A percentile compares a stretch with the other conserved stretches of the same genome.
These are phyloP conservation scores for Rattus rattus DNA, from an alignment of 2,113 vertebrate species.

Conservation along the genomic window DNA sequence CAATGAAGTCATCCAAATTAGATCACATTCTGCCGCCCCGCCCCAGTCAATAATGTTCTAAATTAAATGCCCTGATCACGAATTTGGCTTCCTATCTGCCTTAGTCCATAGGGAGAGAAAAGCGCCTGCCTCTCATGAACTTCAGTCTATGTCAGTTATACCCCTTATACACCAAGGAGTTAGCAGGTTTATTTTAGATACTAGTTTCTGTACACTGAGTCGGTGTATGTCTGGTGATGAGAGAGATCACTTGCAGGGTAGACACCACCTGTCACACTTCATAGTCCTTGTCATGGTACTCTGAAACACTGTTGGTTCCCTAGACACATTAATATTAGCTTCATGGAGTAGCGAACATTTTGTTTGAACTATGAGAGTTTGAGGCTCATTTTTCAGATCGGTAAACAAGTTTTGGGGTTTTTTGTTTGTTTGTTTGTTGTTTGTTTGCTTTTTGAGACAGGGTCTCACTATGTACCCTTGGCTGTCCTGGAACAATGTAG, in stretches of 20 bases:
- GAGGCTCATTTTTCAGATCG: not conserved
- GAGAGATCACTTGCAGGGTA: not conserved
- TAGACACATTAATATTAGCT: not conserved
- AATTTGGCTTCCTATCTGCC: not conserved
- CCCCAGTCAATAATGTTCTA: not conserved
- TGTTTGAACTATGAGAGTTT: slow-evolving; percentile 7
- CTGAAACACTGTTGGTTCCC: not conserved
- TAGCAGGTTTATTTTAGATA: not conserved
- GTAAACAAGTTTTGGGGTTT: not conserved
- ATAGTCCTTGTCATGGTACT: not conserved
- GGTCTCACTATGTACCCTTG: not conserved
- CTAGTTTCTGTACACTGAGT: not conserved
- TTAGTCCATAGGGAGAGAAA: not conserved
- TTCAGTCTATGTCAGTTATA: not conserved
- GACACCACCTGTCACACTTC: not conserved
- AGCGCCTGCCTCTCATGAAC: not conserved
- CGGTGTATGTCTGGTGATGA: not conserved
- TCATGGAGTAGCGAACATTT: not conserved
- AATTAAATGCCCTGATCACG: slow-evolving; percentile 8
- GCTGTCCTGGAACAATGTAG: not conserved
- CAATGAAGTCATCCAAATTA: not conserved
- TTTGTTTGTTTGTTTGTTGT: too few species aligned
- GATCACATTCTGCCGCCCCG: not conserved
- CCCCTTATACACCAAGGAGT: not conserved
- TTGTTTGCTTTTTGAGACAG: not conserved